Percentiles rank a stretch among this genome's conserved stretches.
These are phyloP conservation scores for Drosophila murphyi DNA, from an alignment of 1,140 invertebrate species.

Conservation along the genomic window DNA sequence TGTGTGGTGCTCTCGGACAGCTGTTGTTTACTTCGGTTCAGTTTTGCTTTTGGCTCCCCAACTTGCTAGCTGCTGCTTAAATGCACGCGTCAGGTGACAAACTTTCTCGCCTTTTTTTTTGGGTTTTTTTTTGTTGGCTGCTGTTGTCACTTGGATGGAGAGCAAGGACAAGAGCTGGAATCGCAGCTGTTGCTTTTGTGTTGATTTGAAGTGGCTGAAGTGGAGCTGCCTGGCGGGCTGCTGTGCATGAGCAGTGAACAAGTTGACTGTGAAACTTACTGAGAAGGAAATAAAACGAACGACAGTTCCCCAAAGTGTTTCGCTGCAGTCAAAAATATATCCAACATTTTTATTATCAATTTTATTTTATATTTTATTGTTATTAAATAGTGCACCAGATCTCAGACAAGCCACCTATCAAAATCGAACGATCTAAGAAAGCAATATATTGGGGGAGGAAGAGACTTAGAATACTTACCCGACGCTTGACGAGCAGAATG, in stretches of 20 bases:
- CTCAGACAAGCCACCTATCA: too few relatives aligned
- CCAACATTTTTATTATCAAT: too few relatives aligned
- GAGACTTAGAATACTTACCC: too few relatives aligned
- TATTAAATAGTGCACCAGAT: too few relatives aligned
- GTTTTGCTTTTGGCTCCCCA: conserved; percentile 10
- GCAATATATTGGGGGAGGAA: too few relatives aligned
- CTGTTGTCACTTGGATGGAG: conserved; percentile 28
- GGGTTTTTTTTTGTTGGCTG: conserved; percentile 10
- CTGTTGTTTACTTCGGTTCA: conserved; percentile 60
- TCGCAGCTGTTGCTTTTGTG: conserved; percentile 69
- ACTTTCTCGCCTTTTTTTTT: conserved; percentile 33
- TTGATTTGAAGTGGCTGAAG: conserved; percentile 47
- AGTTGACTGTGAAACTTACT: conserved; percentile 40
- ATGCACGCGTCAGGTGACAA: conserved; percentile 79
- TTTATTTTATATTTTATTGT: too few relatives aligned
- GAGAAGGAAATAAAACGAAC: conserved; percentile 21
- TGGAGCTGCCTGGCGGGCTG: conserved; percentile 27
- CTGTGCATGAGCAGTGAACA: conserved; percentile 20
- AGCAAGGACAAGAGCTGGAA: conserved; percentile 51
- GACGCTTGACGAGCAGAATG: too few relatives aligned
- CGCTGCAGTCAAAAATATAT: not conserved
- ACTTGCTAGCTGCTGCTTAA: conserved; percentile 47
- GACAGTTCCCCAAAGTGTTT: conserved; percentile 14
- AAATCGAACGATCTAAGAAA: too few relatives aligned
- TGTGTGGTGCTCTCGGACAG: conserved; percentile 46